Evolutionary conservation across 2,113 vertebrate genomes (phyloP).

Genomic region (Notothenia coriiceps): DNA sequence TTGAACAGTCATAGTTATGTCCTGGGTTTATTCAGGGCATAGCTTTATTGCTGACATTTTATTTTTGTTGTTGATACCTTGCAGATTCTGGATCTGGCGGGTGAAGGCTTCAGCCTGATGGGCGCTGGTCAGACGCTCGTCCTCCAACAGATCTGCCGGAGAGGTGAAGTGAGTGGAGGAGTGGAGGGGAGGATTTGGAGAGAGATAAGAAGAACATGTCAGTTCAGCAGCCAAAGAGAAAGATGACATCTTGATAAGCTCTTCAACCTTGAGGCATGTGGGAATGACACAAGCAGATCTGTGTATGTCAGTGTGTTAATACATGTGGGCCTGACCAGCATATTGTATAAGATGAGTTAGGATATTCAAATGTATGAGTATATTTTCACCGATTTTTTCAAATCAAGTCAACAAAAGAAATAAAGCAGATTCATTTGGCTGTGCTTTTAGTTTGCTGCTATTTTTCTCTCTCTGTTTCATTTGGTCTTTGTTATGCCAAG

Average conservation of each 20-base stretch:
- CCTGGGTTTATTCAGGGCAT: neutral
- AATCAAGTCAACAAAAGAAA: neutral
- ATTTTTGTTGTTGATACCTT: constrained; percentile 75
- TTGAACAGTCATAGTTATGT: neutral
- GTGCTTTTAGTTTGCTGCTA: constrained; percentile 33
- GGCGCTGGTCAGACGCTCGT: constrained; percentile 90
- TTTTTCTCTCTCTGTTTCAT: constrained; percentile 26
- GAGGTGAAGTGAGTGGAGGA: neutral
- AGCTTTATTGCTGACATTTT: neutral
- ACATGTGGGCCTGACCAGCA: neutral
- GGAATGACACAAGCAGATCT: constrained; percentile 38
- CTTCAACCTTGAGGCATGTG: constrained; percentile 61
- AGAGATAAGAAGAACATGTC: constrained; percentile 60
- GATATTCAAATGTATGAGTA: neutral
- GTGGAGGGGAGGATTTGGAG: constrained; percentile 1
- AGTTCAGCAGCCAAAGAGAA: constrained; percentile 47
- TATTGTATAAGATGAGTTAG: neutral
- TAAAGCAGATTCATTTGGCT: constrained; percentile 8
- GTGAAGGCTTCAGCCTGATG: constrained; percentile 90
- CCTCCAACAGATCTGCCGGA: constrained; percentile 88
- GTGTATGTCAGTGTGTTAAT: constrained; percentile 3
- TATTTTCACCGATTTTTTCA: too few relatives aligned
- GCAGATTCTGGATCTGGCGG: constrained; percentile 87
- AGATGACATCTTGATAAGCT: constrained; percentile 69
- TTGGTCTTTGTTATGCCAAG: constrained; percentile 27